phyloP scores from a whole-genome alignment of 2,888 invertebrate genomes.

The Cheilosia variabilis region DNA sequence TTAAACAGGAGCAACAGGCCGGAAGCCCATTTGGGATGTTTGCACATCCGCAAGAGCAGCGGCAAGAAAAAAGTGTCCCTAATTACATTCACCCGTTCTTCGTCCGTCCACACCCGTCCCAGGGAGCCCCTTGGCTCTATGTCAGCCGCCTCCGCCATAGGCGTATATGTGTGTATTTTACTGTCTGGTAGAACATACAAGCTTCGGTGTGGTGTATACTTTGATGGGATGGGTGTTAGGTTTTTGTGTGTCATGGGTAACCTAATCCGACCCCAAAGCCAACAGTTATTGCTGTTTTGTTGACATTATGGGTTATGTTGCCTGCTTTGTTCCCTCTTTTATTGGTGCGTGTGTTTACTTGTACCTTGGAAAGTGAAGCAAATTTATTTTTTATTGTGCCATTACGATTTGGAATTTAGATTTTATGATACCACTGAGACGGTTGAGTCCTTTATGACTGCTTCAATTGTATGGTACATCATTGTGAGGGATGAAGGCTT shows the following conservation, averaged over 20 bases:
- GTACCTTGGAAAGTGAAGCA: constrained; percentile 9
- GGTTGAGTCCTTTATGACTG: constrained; percentile 53
- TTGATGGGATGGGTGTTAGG: not conserved
- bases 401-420: constrained; percentile 43
- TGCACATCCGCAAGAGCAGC: constrained; percentile 10
- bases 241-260: constrained; percentile 53
- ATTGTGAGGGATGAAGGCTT: constrained; percentile 8
- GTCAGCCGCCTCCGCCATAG: constrained; percentile 15
- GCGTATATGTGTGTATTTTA: not conserved
- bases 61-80: constrained; percentile 32
- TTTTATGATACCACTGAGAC: constrained; percentile 46
- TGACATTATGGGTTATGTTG: constrained; percentile 11
- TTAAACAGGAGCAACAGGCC: constrained; percentile 55
- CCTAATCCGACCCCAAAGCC: constrained; percentile 54
- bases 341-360: not conserved
- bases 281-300: constrained; percentile 54
- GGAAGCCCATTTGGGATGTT: constrained; percentile 51
- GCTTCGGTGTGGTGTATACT: not conserved
- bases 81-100: constrained; percentile 50
- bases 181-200: not conserved
- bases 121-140: not conserved
- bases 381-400: constrained; percentile 37
- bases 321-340: not conserved
- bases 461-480: constrained; percentile 53
- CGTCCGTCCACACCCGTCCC: not conserved